A percentile compares a stretch with the other conserved stretches of the same genome.
These are phyloP conservation scores for Phyllopteryx taeniolatus DNA, from an alignment of 2,113 vertebrate genomes.

Conservation along the genomic window DNA sequence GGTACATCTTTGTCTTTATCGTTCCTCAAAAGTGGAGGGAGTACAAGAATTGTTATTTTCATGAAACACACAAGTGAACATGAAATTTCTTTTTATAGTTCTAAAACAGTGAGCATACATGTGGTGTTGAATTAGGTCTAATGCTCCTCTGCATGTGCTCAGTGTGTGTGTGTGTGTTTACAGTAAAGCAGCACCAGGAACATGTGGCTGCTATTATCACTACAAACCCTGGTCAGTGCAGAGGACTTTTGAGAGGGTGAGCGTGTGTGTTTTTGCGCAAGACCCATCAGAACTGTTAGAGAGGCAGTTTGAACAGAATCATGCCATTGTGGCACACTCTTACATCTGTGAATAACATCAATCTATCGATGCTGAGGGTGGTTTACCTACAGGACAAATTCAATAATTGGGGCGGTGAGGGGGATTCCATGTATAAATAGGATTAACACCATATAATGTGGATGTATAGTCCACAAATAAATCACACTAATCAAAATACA, in stretches of 20 bases:
- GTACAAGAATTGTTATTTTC: not conserved
- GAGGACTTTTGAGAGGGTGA: constrained; percentile 33
- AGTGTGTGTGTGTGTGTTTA: constrained; percentile 46
- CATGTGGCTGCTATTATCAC: constrained; percentile 73
- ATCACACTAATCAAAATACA: not conserved
- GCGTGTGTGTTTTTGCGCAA: constrained; percentile 39
- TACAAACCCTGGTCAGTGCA: constrained; percentile 51
- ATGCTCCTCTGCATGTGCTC: constrained; percentile 33
- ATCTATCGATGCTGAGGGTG: not conserved
- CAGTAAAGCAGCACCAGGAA: constrained; percentile 58
- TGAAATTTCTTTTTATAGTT: not conserved
- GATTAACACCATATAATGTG: not conserved
- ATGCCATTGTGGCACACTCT: not conserved
- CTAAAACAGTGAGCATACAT: constrained; percentile 2
- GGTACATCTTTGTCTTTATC: constrained; percentile 1
- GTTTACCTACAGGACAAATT: not conserved
- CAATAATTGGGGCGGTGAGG: not conserved
- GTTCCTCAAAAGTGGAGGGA: not conserved
- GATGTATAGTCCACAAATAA: not conserved
- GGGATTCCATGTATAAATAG: not conserved
- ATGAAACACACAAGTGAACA: not conserved
- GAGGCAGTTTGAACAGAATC: constrained; percentile 18
- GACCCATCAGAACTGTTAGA: constrained; percentile 25
- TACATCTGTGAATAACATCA: not conserved
- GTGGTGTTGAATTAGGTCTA: constrained; percentile 33